Percentiles rank a stretch among this genome's conserved stretches.
Conservation (phyloP, 2,888 invertebrate species). For the Drosophila sordidula region DNA sequence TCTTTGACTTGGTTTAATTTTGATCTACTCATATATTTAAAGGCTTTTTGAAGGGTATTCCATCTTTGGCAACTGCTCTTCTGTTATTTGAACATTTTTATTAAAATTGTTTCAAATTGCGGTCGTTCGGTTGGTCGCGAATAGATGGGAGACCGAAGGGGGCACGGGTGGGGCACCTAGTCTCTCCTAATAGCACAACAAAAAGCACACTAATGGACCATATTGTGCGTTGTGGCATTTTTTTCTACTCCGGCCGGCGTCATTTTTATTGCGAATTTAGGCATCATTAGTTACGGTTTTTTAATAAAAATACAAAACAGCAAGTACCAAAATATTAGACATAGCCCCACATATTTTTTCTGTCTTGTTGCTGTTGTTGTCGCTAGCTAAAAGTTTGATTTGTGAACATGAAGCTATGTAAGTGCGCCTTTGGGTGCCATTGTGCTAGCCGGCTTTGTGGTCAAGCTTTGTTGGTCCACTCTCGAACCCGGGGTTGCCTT, state of each 20-base stretch:
- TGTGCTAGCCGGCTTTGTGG: conserved; percentile 67
- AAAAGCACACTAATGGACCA: conserved; percentile 78
- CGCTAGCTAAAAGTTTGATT: conserved; percentile 67
- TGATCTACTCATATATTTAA: neutral
- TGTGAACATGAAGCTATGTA: conserved; percentile 68
- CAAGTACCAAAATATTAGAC: conserved; percentile 57
- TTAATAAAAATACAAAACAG: conserved; percentile 76
- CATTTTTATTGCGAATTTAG: conserved; percentile 81
- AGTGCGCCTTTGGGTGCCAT: conserved; percentile 79
- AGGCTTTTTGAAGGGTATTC: conserved; percentile 7
- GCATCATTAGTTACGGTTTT: conserved; percentile 81
- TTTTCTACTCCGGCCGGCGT: conserved; percentile 30
- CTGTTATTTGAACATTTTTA: conserved; percentile 60
- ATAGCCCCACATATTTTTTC: conserved; percentile 18
- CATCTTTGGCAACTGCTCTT: neutral
- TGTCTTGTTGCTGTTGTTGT: neutral
- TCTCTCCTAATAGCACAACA: conserved; percentile 67
- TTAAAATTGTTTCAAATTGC: conserved; percentile 82
- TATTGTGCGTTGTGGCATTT: conserved; percentile 71
- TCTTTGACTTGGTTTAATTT: neutral
- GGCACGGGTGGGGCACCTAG: conserved; percentile 32
- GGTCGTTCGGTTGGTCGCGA: conserved; percentile 23
- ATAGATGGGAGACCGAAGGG: neutral
- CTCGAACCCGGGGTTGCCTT: conserved; percentile 30
- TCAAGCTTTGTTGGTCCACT: conserved; percentile 66